A percentile compares a stretch with the other conserved stretches of the same genome.
phyloP scores from a whole-genome alignment of 1,140 invertebrate species.

The Latrodectus geometricus region DNA sequence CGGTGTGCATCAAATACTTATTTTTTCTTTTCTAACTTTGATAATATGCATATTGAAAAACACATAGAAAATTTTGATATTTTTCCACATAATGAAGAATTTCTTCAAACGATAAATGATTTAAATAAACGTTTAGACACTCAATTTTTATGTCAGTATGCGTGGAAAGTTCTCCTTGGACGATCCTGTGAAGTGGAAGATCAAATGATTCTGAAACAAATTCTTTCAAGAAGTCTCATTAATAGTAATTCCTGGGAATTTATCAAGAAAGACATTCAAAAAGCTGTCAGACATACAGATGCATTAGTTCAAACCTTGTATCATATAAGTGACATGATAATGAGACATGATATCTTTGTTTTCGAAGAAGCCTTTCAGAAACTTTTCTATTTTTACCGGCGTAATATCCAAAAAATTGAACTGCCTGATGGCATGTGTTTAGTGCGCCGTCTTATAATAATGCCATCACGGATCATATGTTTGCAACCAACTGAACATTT shows the following conservation, averaged over 20 bases:
- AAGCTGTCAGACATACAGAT: conserved; percentile 5
- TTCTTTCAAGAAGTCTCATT: background rate
- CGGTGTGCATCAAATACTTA: conserved; percentile 22
- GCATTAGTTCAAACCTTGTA: conserved; percentile 27
- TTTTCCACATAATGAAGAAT: conserved; percentile 7
- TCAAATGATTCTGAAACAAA: conserved; percentile 35
- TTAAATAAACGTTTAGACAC: background rate
- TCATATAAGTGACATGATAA: conserved; percentile 49
- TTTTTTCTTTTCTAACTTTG: conserved; percentile 14
- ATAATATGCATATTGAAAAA: background rate
- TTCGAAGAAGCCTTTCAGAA: conserved; percentile 34
- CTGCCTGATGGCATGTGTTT: conserved; percentile 56
- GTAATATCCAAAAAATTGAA: conserved; percentile 5
- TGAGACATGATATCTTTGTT: conserved; percentile 30
- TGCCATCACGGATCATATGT: conserved; percentile 45
- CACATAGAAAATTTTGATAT: background rate
- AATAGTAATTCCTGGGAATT: background rate
- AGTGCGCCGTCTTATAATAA: conserved; percentile 50
- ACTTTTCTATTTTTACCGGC: conserved; percentile 7
- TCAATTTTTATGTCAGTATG: conserved; percentile 44
- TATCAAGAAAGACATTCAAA: conserved; percentile 12
- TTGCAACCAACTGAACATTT: conserved; percentile 55
- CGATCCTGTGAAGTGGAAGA: conserved; percentile 31
- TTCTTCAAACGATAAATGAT: background rate
- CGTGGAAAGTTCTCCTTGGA: conserved; percentile 34